These are phyloP conservation scores for Otus sunia DNA, from an alignment of 2,113 vertebrate species.

Conservation along the genomic window DNA sequence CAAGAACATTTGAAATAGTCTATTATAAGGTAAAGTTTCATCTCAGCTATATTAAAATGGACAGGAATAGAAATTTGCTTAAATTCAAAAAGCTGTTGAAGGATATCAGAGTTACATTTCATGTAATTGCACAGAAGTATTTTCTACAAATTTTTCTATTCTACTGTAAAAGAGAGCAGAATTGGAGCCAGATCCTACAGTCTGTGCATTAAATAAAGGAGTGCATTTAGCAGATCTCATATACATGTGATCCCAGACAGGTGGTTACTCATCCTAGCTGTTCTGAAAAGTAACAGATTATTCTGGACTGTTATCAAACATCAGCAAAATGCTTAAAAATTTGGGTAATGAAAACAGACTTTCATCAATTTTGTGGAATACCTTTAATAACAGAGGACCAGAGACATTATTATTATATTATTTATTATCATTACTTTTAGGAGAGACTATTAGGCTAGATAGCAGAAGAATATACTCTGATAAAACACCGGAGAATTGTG, in stretches of 20 bases:
- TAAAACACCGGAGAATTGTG: not conserved
- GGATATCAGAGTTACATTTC: not conserved
- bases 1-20: not conserved
- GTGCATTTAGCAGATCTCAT: not conserved
- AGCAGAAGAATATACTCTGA: not conserved
- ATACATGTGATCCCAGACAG: not conserved
- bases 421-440: not conserved
- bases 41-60: not conserved
- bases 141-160: not conserved
- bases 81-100: not conserved
- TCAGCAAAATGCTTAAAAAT: not conserved
- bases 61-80: not conserved
- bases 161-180: not conserved
- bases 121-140: not conserved
- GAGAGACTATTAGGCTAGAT: not conserved
- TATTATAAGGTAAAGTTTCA: not conserved
- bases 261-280: not conserved
- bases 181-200: not conserved
- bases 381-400: not conserved
- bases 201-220: not conserved
- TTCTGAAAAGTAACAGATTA: not conserved
- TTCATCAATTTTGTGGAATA: not conserved
- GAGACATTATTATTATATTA: not conserved
- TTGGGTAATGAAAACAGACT: not conserved
- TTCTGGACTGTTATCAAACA: not conserved